Base-by-base conservation (phyloP, 2,888 invertebrate species). In the Aporophyla lueneburgensis region DNA sequence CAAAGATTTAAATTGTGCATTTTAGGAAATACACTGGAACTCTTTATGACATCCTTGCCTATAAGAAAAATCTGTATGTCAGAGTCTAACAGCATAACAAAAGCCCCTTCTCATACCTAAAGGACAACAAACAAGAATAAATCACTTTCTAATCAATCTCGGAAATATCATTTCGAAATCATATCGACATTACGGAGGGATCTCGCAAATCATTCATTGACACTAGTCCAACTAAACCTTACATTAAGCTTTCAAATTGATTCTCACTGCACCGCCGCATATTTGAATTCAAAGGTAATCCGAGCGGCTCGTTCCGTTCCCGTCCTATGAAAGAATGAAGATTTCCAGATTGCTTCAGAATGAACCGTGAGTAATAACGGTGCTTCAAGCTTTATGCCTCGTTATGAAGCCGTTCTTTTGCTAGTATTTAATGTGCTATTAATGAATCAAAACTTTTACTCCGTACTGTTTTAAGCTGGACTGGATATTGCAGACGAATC, bases 341-440 rank as follows among this genome's bases (percentile, higher is more conserved):
- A 85, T 89, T 92, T 89, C 82, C 85, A 91, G 89, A 92, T 90
- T 90, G 88, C 89, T 91, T 89, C 87, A 89, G 89, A 92, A 90
- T 90, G 88, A 89, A 89, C 90, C 84, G 90, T 88, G 88, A 89
- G 87, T 89, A 91, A 90, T 91, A 91, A 92, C 88, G 78, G 80
- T 83, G 84, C 87, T 86, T 73, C 85, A 76, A 83, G 84, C 83
- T 87, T 80, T 82, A 82, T 83, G 87, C 86, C 85, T 89, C 87
- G 84, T 89, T 91, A 89, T 89, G 78, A 85, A 87, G 85, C 83
- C 81, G 86, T 88, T 89, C 83, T 89, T 89, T 90, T 88, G 77
- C 86, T 80, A 81, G 85, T 85, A 89, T 90, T 92, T 89, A 90
- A 87, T 89, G 86, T 87, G 87, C 89, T 90, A 91, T 92, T 92